These are phyloP conservation scores for Sycophaga agraensis DNA, from an alignment of 1,140 invertebrate genomes.

Conservation along the genomic window DNA sequence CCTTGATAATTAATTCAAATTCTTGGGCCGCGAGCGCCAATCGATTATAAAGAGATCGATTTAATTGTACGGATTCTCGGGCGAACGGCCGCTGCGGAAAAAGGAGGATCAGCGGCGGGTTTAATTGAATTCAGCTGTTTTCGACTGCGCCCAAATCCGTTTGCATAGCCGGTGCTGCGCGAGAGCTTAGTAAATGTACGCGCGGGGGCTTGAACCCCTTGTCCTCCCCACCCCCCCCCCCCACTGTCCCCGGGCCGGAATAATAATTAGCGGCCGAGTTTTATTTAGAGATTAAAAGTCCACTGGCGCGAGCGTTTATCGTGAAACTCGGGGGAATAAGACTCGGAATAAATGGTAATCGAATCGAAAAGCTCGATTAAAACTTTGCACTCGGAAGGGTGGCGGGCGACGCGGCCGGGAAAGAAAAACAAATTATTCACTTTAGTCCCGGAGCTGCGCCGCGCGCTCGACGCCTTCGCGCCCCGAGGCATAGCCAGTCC, in stretches of 20 bases:
- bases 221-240: too few species aligned
- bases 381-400: constrained; percentile 36
- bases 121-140: not conserved
- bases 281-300: too few species aligned
- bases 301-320: too few species aligned
- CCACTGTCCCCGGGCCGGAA: too few species aligned
- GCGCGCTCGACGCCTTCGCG: constrained; percentile 21
- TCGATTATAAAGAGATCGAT: not conserved
- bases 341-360: constrained; percentile 39
- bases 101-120: not conserved
- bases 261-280: too few species aligned
- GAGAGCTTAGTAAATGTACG: too few species aligned
- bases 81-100: too few species aligned
- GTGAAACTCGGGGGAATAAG: not conserved
- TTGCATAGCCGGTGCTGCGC: too few species aligned
- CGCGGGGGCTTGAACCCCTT: too few species aligned
- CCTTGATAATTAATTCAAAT: too few species aligned
- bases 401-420: constrained; percentile 29
- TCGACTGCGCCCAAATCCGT: too few species aligned
- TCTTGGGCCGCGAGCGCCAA: not conserved
- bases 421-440: constrained; percentile 38
- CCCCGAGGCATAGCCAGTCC: constrained; percentile 32
- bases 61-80: not conserved
- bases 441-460: constrained; percentile 34
- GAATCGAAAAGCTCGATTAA: constrained; percentile 40